Evolutionary conservation across 1,140 invertebrate genomes (phyloP).

Genomic region (Chymomyza costata): DNA sequence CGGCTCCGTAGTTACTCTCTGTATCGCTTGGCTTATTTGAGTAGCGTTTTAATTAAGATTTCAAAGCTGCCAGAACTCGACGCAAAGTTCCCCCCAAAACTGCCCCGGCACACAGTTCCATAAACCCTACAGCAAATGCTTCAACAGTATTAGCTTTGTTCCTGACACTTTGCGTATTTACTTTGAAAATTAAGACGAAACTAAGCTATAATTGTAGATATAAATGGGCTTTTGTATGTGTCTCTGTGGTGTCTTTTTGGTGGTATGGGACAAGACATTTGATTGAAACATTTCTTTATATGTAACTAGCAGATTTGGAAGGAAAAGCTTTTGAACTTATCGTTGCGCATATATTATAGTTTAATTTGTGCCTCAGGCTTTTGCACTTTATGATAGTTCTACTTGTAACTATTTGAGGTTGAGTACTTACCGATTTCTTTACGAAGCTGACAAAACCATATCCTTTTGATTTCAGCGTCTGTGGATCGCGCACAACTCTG

Average conservation of each 20-base stretch:
- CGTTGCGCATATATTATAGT: conserved; percentile 22
- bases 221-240: not conserved
- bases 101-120: too few relatives aligned
- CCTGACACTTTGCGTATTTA: conserved; percentile 18
- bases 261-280: conserved; percentile 16
- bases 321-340: conserved; percentile 20
- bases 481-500: conserved; percentile 98
- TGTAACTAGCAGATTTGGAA: conserved; percentile 14
- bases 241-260: too few relatives aligned
- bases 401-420: not conserved
- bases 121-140: not conserved
- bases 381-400: too few relatives aligned
- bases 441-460: conserved; percentile 99
- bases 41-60: conserved; percentile 47
- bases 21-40: conserved; percentile 20
- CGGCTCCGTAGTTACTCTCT: not conserved
- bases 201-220: not conserved
- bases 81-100: not conserved
- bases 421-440: conserved; percentile 93
- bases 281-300: conserved; percentile 48
- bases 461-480: conserved; percentile 99
- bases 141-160: not conserved
- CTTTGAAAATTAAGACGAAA: conserved; percentile 47
- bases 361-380: not conserved
- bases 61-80: conserved; percentile 10